Percentiles rank a stretch among this genome's conserved stretches.
phyloP scores from a whole-genome alignment of 2,797 vertebrate genomes.

The Gallirallus australis region DNA sequence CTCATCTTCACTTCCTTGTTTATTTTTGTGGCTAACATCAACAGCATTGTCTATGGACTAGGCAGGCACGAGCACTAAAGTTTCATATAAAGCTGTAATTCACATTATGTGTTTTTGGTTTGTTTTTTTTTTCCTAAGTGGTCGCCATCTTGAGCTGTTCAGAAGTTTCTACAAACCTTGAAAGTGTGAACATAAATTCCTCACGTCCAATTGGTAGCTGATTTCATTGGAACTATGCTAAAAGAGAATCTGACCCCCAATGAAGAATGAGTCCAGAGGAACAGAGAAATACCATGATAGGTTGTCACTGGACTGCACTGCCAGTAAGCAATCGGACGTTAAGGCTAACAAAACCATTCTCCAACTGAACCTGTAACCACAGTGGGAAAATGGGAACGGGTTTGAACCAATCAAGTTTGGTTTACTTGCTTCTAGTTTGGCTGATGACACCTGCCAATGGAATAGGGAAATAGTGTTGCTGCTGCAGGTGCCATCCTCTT shows the following conservation, averaged over 20 bases:
- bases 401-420: background rate
- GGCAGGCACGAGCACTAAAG: background rate
- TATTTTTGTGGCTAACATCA: conserved; percentile 22
- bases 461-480: background rate
- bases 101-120: background rate
- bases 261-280: background rate
- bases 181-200: background rate
- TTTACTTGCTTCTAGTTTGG: background rate
- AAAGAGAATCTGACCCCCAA: background rate
- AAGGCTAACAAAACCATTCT: background rate
- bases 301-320: background rate
- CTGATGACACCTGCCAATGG: background rate
- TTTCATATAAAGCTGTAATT: conserved; percentile 1
- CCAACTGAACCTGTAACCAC: background rate
- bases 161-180: background rate
- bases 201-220: background rate
- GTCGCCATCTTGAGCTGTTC: background rate
- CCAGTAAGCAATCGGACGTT: background rate
- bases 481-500: background rate
- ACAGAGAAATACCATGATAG: background rate
- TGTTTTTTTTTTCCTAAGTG: too few relatives aligned
- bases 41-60: background rate
- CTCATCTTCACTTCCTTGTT: conserved; percentile 37
- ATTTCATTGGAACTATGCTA: background rate
- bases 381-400: background rate